phyloP scores from a whole-genome alignment of 2,113 vertebrate species.

The Galeopterus variegatus region DNA sequence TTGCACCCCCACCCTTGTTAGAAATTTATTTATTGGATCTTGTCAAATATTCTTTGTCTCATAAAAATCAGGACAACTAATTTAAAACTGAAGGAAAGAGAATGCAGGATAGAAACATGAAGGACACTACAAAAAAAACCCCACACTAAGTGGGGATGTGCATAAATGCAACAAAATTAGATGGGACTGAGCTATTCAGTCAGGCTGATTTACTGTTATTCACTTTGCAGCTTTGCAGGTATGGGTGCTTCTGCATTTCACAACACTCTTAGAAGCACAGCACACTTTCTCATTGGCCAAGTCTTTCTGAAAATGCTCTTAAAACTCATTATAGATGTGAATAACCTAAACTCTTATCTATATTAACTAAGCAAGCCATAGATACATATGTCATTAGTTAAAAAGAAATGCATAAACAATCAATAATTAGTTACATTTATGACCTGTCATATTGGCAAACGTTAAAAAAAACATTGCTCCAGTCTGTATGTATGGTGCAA shows the following conservation, averaged over 20 bases:
- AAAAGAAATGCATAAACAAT: neutral
- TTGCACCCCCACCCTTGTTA: rapidly evolving
- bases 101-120: neutral
- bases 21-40: neutral
- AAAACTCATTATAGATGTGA: neutral
- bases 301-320: neutral
- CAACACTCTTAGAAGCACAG: neutral
- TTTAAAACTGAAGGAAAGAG: neutral
- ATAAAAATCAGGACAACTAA: neutral
- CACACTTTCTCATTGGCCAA: neutral
- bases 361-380: neutral
- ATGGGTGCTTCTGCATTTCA: neutral
- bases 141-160: neutral
- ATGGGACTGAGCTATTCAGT: neutral
- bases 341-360: neutral
- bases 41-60: neutral
- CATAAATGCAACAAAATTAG: neutral
- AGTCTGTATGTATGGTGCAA: neutral
- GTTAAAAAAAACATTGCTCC: neutral
- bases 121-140: neutral
- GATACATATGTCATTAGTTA: neutral
- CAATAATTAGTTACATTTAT: neutral
- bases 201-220: neutral
- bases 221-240: neutral
- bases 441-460: neutral